Base-by-base conservation (phyloP, 1,140 invertebrate genomes). In the Pteromalus puparum region DNA sequence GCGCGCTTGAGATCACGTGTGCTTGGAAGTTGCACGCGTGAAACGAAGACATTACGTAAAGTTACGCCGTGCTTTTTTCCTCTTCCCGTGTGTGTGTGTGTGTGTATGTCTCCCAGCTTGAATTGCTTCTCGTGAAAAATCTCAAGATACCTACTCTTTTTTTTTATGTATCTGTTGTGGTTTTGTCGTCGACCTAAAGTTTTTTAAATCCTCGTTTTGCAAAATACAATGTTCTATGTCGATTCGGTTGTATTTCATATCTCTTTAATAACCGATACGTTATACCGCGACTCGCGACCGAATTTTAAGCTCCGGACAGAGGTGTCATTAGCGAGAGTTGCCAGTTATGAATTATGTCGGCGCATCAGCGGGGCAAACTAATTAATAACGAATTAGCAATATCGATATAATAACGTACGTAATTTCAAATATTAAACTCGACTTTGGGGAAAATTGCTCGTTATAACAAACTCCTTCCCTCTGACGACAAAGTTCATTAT, bases 1-100 rank as follows among this genome's bases (percentile, higher is more conserved):
- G 70, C 81, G 18, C 53, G 18, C 70, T n/a, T 7, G 28, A 18
- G 30, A 74, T 72, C 34, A 75, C 81, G 46, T 82, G 74, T 76
- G 42, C 74, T 48, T 9, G 26, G 78, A 34, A 80, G 78, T 70
- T 80, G 81, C 67, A 80, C 77, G 77, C 77, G 77, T 84, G 83
- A 80, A 76, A 76, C 74, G 38, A 76, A 76, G 74, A 48, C 74
- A 76, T 76, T 76, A 76, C 74, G 24, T 38, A 76, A 48, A 46
- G 42, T 76, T 76, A n/a, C 42, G 24, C 18, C n/a, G n/a, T 9
- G n/a, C 21, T 76, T 68, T 80, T 24, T 68, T 18, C 38, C 21
- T 79, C 4, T 7, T 46, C 65, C 1, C 26, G 1, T 6, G 67
- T n/a, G 53, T n/a, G 21, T n/a, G 18, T 61, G 18, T 61, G 18